Evolutionary conservation across 1,140 invertebrate species (phyloP).

Genomic region (Drosophila littoralis): DNA sequence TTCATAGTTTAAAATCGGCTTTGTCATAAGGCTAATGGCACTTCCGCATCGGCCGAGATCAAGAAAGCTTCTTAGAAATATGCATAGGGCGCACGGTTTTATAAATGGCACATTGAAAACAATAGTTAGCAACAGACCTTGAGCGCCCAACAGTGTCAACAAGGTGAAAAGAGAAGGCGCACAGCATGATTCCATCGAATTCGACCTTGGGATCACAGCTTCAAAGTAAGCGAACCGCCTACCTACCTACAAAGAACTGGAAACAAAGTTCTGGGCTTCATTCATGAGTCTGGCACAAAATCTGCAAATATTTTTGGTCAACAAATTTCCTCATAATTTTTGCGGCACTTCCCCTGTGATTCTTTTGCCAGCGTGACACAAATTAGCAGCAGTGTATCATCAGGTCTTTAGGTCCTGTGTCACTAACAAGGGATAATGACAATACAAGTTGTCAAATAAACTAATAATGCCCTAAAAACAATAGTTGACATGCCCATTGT

Average conservation of each 20-base stretch:
- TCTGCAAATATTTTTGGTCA: conserved; percentile 67
- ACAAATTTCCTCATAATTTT: conserved; percentile 78
- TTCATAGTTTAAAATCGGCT: conserved; percentile 15
- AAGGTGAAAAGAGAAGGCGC: conserved; percentile 34
- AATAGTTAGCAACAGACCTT: conserved; percentile 51
- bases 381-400: conserved; percentile 43
- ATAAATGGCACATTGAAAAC: conserved; percentile 36
- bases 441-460: conserved; percentile 53
- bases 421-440: conserved; percentile 72
- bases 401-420: conserved; percentile 2
- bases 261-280: conserved; percentile 35
- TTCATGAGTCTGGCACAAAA: conserved; percentile 41
- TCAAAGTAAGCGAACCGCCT: conserved; percentile 59
- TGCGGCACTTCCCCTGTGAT: conserved; percentile 67
- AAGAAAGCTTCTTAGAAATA: conserved; percentile 63
- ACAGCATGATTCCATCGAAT: conserved; percentile 60
- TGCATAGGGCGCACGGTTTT: conserved; percentile 10
- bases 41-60: conserved; percentile 53
- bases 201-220: conserved; percentile 43
- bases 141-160: conserved; percentile 51
- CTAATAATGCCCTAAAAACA: conserved; percentile 32
- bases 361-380: conserved; percentile 23
- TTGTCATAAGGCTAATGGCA: conserved; percentile 41
- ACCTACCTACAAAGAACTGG: conserved; percentile 10
- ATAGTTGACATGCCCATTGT: conserved; percentile 27